These are phyloP conservation scores for Lochmaea crataegi DNA, from an alignment of 2,888 invertebrate species.

Conservation along the genomic window DNA sequence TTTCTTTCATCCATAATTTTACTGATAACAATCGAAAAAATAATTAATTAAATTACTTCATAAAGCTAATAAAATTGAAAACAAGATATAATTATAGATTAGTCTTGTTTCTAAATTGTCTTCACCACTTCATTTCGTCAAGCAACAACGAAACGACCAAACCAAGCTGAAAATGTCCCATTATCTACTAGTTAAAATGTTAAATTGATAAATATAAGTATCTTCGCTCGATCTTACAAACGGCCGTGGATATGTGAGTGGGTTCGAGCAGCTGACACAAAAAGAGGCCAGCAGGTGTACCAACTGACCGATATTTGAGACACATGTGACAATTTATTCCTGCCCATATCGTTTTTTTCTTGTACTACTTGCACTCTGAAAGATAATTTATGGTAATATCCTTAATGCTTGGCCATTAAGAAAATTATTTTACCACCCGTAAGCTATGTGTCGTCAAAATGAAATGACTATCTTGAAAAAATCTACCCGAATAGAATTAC, in stretches of 20 bases:
- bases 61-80: constrained; percentile 34
- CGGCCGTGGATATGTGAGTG: constrained; percentile 30
- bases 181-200: constrained; percentile 35
- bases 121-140: constrained; percentile 32
- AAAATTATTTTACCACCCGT: constrained; percentile 20
- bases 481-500: neutral
- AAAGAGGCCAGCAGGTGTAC: constrained; percentile 36
- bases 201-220: constrained; percentile 32
- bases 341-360: constrained; percentile 27
- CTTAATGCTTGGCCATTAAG: constrained; percentile 30
- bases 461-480: constrained; percentile 13
- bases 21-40: constrained; percentile 28
- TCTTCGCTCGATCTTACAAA: constrained; percentile 32
- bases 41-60: constrained; percentile 32
- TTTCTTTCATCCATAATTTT: constrained; percentile 12
- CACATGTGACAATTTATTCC: constrained; percentile 40
- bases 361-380: constrained; percentile 23
- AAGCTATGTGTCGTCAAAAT: constrained; percentile 5
- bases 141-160: constrained; percentile 18
- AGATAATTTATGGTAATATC: constrained; percentile 32
- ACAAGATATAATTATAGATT: constrained; percentile 37
- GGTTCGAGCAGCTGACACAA: constrained; percentile 32
- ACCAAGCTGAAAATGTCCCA: constrained; percentile 34
- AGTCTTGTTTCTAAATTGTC: constrained; percentile 30
- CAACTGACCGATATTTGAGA: constrained; percentile 39